Conservation (phyloP, 1,140 invertebrate genomes). For the Bradysia coprophila region DNA sequence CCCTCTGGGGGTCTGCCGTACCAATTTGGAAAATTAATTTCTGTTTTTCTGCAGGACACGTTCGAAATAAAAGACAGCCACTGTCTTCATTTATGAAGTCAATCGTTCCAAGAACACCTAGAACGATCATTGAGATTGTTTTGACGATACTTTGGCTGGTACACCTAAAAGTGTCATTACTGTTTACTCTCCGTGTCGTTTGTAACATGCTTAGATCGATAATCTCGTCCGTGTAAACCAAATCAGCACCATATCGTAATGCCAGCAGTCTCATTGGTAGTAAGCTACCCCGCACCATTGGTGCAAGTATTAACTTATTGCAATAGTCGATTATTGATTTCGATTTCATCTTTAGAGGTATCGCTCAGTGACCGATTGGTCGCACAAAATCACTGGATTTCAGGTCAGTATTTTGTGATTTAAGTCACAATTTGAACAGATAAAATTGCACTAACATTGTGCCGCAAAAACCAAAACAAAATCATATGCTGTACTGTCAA, state of each 20-base stretch:
- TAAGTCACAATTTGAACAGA: no score
- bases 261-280: slow-evolving; percentile 84
- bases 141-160: neutral
- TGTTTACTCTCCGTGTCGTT: slow-evolving; percentile 62
- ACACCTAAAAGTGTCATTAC: slow-evolving; percentile 27
- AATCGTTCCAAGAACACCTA: slow-evolving; percentile 73
- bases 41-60: slow-evolving; percentile 60
- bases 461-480: neutral
- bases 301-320: slow-evolving; percentile 79
- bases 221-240: slow-evolving; percentile 95
- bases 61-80: slow-evolving; percentile 76
- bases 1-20: slow-evolving; percentile 68
- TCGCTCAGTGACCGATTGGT: neutral
- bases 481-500: neutral
- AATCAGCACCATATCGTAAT: slow-evolving; percentile 89
- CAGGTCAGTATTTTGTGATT: neutral
- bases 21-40: slow-evolving; percentile 86
- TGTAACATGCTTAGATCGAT: slow-evolving; percentile 86
- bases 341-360: neutral
- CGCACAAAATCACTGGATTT: neutral
- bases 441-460: neutral
- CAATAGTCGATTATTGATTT: slow-evolving; percentile 25
- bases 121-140: neutral
- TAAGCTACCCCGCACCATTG: slow-evolving; percentile 92
- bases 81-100: slow-evolving; percentile 84